Percentiles rank a stretch among this genome's conserved stretches.
Evolutionary conservation across 2,888 invertebrate genomes (phyloP).

Genomic region (Labia minor): DNA sequence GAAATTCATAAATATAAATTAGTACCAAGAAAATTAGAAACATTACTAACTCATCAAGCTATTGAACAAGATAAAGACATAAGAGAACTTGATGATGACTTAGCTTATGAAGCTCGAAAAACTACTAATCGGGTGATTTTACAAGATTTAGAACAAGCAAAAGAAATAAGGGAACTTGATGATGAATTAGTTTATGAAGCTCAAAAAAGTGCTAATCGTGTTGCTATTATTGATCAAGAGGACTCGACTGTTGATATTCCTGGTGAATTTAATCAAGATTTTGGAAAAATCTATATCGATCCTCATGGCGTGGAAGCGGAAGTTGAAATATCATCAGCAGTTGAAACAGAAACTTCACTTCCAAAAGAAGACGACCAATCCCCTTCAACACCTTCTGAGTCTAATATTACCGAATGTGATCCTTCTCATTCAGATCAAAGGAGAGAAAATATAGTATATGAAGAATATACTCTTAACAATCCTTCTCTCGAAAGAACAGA

Average conservation of each 20-base stretch:
- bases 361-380: neutral
- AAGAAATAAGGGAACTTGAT: neutral
- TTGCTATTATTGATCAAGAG: neutral
- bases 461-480: too few relatives aligned
- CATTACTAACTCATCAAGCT: neutral
- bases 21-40: too few relatives aligned
- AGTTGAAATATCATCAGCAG: neutral
- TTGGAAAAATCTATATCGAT: neutral
- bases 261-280: neutral
- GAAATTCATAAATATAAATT: too few relatives aligned
- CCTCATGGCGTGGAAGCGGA: neutral
- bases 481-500: too few relatives aligned
- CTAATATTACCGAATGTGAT: too few relatives aligned
- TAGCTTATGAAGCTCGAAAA: neutral
- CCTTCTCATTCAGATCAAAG: too few relatives aligned
- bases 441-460: too few relatives aligned
- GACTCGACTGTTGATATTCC: neutral
- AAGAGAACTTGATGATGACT: neutral
- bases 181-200: neutral
- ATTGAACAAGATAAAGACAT: neutral
- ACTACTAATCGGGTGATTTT: neutral
- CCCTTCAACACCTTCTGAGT: too few relatives aligned
- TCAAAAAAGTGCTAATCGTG: neutral
- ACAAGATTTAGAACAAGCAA: neutral
- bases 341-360: neutral